A percentile compares a stretch with the other conserved stretches of the same genome.
Conservation (phyloP, 2,797 vertebrate genomes). For the Pangasius larnaudii region DNA sequence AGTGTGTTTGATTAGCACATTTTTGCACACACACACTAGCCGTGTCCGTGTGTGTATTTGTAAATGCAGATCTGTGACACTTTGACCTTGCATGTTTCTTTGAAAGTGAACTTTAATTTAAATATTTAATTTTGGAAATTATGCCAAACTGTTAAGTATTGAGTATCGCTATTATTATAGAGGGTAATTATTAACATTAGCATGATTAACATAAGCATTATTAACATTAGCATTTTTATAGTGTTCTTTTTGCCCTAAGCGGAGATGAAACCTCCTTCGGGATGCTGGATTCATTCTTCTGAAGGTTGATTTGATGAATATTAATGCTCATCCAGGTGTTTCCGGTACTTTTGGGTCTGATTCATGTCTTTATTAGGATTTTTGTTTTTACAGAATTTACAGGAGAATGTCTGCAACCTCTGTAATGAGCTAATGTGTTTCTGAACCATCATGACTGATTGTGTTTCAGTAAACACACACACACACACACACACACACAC, state of each 20-base stretch:
- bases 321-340: slow-evolving; percentile 58
- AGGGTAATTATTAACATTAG: slow-evolving; percentile 59
- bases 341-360: background rate
- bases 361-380: slow-evolving; percentile 1
- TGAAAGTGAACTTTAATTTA: slow-evolving; percentile 12
- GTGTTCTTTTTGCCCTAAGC: slow-evolving; percentile 63
- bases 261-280: slow-evolving; percentile 57
- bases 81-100: slow-evolving; percentile 19
- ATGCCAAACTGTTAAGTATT: slow-evolving; percentile 32
- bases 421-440: slow-evolving; percentile 27
- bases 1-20: background rate
- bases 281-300: slow-evolving; percentile 47
- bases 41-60: background rate
- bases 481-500: background rate
- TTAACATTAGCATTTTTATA: slow-evolving; percentile 74
- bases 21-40: background rate
- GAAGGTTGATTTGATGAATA: slow-evolving; percentile 55
- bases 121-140: slow-evolving; percentile 8
- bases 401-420: slow-evolving; percentile 12
- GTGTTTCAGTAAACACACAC: slow-evolving; percentile 32
- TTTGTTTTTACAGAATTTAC: slow-evolving; percentile 28
- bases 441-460: slow-evolving; percentile 26
- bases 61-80: background rate
- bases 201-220: slow-evolving; percentile 63
- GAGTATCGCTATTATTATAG: slow-evolving; percentile 9